Base-by-base conservation (phyloP, 2,888 invertebrate genomes). In the Octonoba sinensis region DNA sequence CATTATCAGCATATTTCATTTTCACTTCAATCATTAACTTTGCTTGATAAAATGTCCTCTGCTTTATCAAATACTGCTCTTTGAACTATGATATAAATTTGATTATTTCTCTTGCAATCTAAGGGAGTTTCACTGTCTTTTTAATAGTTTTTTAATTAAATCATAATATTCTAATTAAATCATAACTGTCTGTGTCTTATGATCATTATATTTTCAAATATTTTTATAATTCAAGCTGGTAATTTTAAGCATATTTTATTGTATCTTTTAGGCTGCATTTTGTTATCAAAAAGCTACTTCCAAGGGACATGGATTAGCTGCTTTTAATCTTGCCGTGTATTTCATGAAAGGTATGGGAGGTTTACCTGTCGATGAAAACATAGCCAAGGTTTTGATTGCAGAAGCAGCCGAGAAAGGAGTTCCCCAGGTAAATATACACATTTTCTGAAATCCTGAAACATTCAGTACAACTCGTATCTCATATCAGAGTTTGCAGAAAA, bases 241-340 rank as follows among this genome's bases (percentile, higher is more conserved):
- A 8, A 36, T 36, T 36, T 36, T 8, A 11, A 11, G 3, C 8
- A 36, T 69, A 6, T 67, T 44, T 51, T 71, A 60, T 66, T n/a
- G n/a, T n/a, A n/a, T n/a, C n/a, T 69, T 86, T 49, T 86, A 93
- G 93, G 93, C 93, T 65, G 91, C 91, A 87, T 91, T 92, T 86
- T 90, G 92, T 87, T 93, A 93, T 86, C 89, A 90, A 83, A 89
- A 90, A 77, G 93, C 93, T 56, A 92, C 92, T 20, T 89, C 91
- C 13, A 87, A 90, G 69, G 92, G 92, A 49, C 93, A 93, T 86
- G 90, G 92, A 1, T 90, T 91, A 83, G 93, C 93, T 0, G 90
- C 92, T 86, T 93, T 92, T 87, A 93, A 93, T 87, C 90, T 93
- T 70, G 93, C 92, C 2, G 90, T 93, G 65, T 92, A 92, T 86